These are phyloP conservation scores for Pipa parva DNA, from an alignment of 2,113 vertebrate species.

Conservation along the genomic window DNA sequence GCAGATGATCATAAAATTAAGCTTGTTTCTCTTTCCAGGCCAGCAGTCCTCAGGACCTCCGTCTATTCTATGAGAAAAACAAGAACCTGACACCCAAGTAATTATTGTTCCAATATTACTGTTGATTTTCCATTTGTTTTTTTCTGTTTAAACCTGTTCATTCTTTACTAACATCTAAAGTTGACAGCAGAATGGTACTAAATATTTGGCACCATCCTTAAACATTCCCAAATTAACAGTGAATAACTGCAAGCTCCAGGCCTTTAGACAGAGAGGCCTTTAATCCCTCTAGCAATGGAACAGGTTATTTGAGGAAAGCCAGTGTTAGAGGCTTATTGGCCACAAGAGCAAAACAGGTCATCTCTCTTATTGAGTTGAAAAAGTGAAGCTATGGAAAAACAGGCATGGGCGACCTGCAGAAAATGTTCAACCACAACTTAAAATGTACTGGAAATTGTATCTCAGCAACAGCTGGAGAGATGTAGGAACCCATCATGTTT, in stretches of 20 bases:
- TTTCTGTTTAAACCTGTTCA: slow-evolving; percentile 24
- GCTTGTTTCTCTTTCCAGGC: slow-evolving; percentile 64
- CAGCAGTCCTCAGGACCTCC: slow-evolving; percentile 89
- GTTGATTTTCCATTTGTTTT: slow-evolving; percentile 23
- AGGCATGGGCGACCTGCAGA: too few relatives aligned
- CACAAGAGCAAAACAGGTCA: too few relatives aligned
- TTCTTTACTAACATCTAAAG: slow-evolving; percentile 2
- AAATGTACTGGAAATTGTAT: too few relatives aligned
- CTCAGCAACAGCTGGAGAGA: too few relatives aligned
- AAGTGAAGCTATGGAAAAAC: too few relatives aligned
- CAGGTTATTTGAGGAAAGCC: slow-evolving; percentile 33
- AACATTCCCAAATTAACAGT: slow-evolving; percentile 28
- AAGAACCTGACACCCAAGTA: slow-evolving; percentile 84
- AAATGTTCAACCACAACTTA: too few relatives aligned
- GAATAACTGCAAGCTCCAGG: slow-evolving; percentile 8
- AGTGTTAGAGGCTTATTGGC: not conserved
- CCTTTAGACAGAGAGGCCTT: slow-evolving; percentile 16
- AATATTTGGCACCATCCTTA: slow-evolving; percentile 9
- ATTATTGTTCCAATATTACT: slow-evolving; percentile 49
- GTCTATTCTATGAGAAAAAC: slow-evolving; percentile 91
- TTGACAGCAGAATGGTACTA: slow-evolving; percentile 9
- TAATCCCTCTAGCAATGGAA: slow-evolving; percentile 21
- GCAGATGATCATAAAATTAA: slow-evolving; percentile 3
- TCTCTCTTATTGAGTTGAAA: too few relatives aligned
- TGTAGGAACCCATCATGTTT: too few relatives aligned